A percentile compares a stretch with the other conserved stretches of the same genome.
Evolutionary conservation across 2,888 invertebrate genomes (phyloP).

Genomic region (Chrysomela aeneicollis): DNA sequence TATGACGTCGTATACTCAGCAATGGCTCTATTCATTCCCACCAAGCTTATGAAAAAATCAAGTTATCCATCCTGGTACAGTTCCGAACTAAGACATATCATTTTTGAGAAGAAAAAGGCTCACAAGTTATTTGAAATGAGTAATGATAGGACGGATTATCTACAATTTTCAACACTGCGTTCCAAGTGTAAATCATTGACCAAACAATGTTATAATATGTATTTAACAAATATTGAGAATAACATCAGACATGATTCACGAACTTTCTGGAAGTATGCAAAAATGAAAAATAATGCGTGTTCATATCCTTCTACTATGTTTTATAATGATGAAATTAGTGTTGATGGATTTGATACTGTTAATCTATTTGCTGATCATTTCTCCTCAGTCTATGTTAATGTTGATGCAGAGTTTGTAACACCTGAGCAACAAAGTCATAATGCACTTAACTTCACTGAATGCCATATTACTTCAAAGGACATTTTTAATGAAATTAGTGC

Average conservation of each 20-base stretch:
- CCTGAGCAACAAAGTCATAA: no score
- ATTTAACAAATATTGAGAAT: conserved; percentile 9
- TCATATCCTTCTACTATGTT: no score
- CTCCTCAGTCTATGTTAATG: no score
- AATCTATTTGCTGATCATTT: no score
- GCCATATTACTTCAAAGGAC: no score
- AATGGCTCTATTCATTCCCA: conserved; percentile 7
- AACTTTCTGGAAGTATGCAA: conserved; percentile 5
- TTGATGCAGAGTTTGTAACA: no score
- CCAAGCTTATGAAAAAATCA: conserved; percentile 4
- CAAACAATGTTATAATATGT: conserved; percentile 7
- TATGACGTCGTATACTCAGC: conserved; percentile 3
- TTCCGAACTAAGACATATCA: background rate
- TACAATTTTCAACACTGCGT: conserved; percentile 3
- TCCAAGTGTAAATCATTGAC: conserved; percentile 5
- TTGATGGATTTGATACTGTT: no score
- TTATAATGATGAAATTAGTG: no score
- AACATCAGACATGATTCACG: conserved; percentile 8
- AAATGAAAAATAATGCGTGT: no score
- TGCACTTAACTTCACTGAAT: no score
- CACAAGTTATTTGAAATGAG: background rate
- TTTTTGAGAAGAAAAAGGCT: conserved; percentile 5
- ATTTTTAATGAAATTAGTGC: no score
- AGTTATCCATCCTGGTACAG: conserved; percentile 10
- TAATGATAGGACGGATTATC: conserved; percentile 7